Evolutionary conservation across 1,140 invertebrate species (phyloP).

Genomic region (Rhopalosiphum maidis): DNA sequence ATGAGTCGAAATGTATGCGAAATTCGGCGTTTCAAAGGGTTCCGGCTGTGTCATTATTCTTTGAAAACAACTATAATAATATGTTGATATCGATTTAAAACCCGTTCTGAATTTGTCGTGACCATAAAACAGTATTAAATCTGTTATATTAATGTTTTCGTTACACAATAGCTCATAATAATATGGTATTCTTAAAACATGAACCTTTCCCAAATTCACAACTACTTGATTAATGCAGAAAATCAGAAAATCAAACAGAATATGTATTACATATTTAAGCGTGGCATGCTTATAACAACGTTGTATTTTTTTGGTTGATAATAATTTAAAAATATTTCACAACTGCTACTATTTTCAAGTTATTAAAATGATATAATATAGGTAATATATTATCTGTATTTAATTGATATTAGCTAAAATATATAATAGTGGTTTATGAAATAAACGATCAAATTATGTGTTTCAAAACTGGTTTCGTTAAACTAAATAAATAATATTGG

Average conservation of each 20-base stretch:
- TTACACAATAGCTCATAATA: conserved; percentile 5
- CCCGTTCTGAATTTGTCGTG: neutral
- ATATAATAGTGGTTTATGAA: neutral
- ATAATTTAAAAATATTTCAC: neutral
- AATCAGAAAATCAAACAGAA: neutral
- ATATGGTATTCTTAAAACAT: neutral
- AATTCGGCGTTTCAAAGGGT: conserved; percentile 28
- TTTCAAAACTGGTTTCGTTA: neutral
- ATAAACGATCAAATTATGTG: neutral
- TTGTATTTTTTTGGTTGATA: neutral
- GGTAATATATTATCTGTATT: neutral
- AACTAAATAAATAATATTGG: neutral
- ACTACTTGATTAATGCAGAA: neutral
- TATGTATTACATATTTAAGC: neutral
- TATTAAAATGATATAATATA: neutral
- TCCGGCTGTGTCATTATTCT: neutral
- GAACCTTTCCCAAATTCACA: neutral
- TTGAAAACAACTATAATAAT: conserved; percentile 24
- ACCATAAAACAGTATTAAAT: conserved; percentile 15
- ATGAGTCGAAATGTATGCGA: neutral
- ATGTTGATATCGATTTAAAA: conserved; percentile 2
- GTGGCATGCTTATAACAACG: neutral
- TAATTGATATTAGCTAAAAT: neutral
- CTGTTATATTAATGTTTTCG: neutral
- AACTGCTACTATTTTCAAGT: neutral